Conservation (phyloP, 2,113 vertebrate genomes). For the cattle (Bos taurus) region DNA sequence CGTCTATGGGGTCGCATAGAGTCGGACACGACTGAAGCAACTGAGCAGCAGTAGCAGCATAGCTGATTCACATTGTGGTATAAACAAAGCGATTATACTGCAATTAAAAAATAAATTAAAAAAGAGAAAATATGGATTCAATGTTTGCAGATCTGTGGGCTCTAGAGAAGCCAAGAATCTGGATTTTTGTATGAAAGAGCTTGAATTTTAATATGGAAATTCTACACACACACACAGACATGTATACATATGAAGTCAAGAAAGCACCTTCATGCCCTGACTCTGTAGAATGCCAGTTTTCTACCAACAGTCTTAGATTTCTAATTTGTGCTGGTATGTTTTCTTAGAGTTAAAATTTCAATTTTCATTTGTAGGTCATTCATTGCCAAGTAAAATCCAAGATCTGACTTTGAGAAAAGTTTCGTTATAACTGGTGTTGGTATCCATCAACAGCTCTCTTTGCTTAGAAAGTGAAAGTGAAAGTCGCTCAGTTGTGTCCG, state of each 20-base stretch:
- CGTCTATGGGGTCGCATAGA: too few species aligned
- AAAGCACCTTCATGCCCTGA: neutral
- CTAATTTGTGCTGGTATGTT: neutral
- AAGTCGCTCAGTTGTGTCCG: neutral
- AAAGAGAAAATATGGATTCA: neutral
- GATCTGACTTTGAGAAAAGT: neutral
- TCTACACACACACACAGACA: neutral
- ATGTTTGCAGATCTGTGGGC: neutral
- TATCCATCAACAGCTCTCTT: neutral
- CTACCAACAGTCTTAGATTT: neutral
- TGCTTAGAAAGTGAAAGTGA: neutral
- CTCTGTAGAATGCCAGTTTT: neutral
- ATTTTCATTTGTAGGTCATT: neutral
- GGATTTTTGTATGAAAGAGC: neutral
- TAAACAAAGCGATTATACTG: neutral
- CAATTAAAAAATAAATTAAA: neutral
- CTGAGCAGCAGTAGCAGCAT: too few species aligned
- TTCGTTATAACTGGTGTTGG: neutral
- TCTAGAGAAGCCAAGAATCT: neutral
- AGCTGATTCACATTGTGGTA: neutral
- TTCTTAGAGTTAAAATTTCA: neutral
- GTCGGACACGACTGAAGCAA: too few species aligned
- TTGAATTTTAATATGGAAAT: neutral
- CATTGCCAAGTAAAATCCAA: neutral
- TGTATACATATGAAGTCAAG: neutral